These are phyloP conservation scores for Leucophenga montana DNA, from an alignment of 2,888 invertebrate species.

Conservation along the genomic window DNA sequence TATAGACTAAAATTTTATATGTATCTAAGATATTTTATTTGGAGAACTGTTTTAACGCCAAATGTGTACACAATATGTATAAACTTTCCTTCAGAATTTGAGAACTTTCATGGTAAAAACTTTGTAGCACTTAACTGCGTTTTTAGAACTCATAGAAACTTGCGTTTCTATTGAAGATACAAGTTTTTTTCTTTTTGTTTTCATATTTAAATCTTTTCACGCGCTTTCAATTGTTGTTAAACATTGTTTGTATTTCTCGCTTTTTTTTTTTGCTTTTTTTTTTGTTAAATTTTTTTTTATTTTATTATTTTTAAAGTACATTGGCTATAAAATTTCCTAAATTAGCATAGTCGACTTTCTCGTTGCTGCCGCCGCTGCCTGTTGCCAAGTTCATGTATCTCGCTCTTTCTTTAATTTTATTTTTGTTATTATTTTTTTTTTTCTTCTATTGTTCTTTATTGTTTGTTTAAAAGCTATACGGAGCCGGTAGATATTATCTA, in stretches of 20 bases:
- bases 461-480: background rate
- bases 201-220: constrained; percentile 3
- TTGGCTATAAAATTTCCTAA: constrained; percentile 43
- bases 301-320: constrained; percentile 38
- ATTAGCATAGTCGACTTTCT: constrained; percentile 45
- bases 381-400: constrained; percentile 42
- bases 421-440: constrained; percentile 7
- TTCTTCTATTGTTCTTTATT: constrained; percentile 1
- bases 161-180: too few species aligned
- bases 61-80: too few species aligned
- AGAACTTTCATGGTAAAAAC: too few species aligned
- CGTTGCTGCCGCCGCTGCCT: constrained; percentile 28
- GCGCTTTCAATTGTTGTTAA: constrained; percentile 12
- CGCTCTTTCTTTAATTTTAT: background rate
- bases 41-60: too few species aligned
- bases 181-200: too few species aligned
- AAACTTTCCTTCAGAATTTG: too few species aligned
- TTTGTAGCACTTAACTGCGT: too few species aligned
- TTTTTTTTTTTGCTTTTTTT: constrained; percentile 20
- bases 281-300: constrained; percentile 34
- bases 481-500: background rate
- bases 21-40: too few species aligned
- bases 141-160: too few species aligned
- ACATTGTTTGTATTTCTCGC: constrained; percentile 28
- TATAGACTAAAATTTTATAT: too few species aligned